phyloP scores from a whole-genome alignment of 2,113 vertebrate genomes.

The Platichthys stellatus region DNA sequence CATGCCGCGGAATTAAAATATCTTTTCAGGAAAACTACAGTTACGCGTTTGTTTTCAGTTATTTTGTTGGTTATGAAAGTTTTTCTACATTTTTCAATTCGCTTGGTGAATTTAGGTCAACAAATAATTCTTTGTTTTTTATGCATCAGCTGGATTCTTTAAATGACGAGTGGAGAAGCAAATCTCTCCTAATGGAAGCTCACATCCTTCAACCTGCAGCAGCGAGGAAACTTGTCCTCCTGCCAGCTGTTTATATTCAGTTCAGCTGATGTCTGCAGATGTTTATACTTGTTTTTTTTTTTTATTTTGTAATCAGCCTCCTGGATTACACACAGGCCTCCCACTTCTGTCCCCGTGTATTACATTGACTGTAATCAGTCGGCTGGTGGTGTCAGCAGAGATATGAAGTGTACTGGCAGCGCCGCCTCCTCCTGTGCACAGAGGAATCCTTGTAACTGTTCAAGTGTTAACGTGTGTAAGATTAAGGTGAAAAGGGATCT shows the following conservation, averaged over 20 bases:
- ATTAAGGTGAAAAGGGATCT: too few relatives aligned
- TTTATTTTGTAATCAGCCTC: background rate
- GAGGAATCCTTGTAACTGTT: background rate
- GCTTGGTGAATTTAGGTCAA: too few relatives aligned
- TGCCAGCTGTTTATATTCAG: conserved; percentile 2
- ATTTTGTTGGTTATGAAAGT: too few relatives aligned
- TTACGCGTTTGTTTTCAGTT: too few relatives aligned
- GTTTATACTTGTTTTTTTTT: background rate
- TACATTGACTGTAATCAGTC: background rate
- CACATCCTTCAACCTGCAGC: background rate
- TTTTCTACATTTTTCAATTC: too few relatives aligned
- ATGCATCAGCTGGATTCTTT: background rate
- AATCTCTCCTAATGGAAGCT: conserved; percentile 12
- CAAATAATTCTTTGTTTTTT: background rate
- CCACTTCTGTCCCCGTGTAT: too few relatives aligned
- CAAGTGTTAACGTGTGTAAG: too few relatives aligned
- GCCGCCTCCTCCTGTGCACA: background rate
- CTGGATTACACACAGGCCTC: background rate
- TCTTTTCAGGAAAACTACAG: too few relatives aligned
- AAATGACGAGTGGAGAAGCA: conserved; percentile 17
- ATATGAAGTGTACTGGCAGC: background rate
- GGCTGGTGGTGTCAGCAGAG: background rate
- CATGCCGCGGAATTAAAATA: too few relatives aligned
- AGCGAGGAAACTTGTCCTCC: background rate
- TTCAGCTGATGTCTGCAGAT: conserved; percentile 4